Evolutionary conservation across 2,797 vertebrate genomes (phyloP).

Genomic region (Gadopsis bispinosus): DNA sequence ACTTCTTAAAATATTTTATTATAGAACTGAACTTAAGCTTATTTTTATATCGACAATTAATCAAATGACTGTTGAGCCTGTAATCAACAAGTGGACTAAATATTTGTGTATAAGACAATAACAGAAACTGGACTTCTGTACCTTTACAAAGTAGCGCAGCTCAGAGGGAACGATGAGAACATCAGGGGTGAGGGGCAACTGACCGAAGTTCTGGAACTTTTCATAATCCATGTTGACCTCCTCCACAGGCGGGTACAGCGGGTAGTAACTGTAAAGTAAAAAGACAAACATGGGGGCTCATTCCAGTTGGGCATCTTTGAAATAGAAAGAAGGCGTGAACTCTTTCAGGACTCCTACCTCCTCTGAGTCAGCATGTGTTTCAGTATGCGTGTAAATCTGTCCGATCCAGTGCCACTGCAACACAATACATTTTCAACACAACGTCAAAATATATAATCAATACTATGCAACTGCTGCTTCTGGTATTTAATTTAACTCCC

Average conservation of each 20-base stretch:
- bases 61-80: not conserved
- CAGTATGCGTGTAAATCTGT: conserved; percentile 92
- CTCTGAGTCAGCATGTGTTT: conserved; percentile 92
- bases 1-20: not conserved
- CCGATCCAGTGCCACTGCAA: conserved; percentile 87
- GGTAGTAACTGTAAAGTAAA: conserved; percentile 88
- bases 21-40: not conserved
- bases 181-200: conserved; percentile 89
- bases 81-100: not conserved
- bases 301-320: not conserved
- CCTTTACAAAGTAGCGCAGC: conserved; percentile 95
- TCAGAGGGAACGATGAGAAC: conserved; percentile 92
- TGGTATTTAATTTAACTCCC: not conserved
- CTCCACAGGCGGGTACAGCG: conserved; percentile 91
- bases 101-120: not conserved
- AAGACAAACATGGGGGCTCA: not conserved
- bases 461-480: not conserved
- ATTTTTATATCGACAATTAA: not conserved
- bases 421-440: conserved; percentile 17
- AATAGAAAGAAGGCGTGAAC: not conserved
- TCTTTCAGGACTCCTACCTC: conserved; percentile 82
- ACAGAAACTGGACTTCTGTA: conserved; percentile 49
- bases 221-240: conserved; percentile 92
- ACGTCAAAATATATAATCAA: not conserved
- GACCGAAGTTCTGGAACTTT: conserved; percentile 80